Evolutionary conservation across 2,113 vertebrate genomes (phyloP).

Genomic region (Vidua chalybeata): DNA sequence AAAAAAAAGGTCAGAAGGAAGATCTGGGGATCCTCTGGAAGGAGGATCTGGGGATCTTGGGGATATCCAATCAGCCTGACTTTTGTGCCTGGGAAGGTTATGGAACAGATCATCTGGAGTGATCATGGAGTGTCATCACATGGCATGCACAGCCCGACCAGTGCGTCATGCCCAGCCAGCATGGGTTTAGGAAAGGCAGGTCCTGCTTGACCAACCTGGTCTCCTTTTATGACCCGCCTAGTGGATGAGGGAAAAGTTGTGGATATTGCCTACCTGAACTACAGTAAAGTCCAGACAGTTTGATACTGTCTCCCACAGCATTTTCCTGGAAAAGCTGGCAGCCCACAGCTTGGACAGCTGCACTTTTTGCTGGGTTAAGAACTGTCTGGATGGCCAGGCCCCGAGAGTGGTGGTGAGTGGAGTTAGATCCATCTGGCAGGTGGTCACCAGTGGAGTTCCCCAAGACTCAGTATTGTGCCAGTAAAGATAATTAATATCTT

Average conservation of each 20-base stretch:
- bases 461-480: background rate
- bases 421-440: background rate
- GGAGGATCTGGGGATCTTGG: too few relatives aligned
- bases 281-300: background rate
- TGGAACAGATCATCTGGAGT: background rate
- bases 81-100: background rate
- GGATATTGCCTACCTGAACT: background rate
- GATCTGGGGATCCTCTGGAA: background rate
- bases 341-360: too few relatives aligned
- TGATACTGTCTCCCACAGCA: background rate
- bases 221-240: background rate
- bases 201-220: background rate
- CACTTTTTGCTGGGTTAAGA: background rate
- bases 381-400: background rate
- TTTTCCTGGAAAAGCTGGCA: background rate
- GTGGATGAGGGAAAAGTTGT: background rate
- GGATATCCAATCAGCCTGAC: background rate
- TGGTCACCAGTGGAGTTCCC: background rate
- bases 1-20: fast-evolving
- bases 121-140: too few relatives aligned
- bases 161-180: background rate
- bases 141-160: too few relatives aligned
- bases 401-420: background rate
- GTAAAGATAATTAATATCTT: background rate
- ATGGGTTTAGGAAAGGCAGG: background rate